These are phyloP conservation scores for Clarias laeviceps DNA, from an alignment of 2,797 vertebrate genomes.

Conservation along the genomic window DNA sequence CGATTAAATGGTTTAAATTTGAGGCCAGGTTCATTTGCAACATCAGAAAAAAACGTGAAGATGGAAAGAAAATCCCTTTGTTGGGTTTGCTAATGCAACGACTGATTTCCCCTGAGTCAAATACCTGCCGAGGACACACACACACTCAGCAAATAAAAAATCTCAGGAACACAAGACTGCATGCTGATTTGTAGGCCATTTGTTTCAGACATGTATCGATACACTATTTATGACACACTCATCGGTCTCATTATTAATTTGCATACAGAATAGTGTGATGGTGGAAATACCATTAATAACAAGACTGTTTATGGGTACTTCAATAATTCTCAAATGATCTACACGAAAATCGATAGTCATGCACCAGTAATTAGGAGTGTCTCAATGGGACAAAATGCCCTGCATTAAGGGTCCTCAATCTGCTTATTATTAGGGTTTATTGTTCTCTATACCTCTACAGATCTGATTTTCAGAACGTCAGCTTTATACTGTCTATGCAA, in stretches of 20 bases:
- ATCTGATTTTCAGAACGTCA: not conserved
- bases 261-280: not conserved
- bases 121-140: constrained; percentile 10
- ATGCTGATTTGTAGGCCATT: constrained; percentile 5
- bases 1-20: constrained; percentile 13
- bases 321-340: not conserved
- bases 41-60: constrained; percentile 6
- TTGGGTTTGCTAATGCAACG: constrained; percentile 41
- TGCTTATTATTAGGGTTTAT: not conserved
- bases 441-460: not conserved
- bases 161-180: not conserved
- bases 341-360: not conserved
- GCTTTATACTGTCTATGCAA: not conserved
- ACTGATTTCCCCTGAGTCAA: constrained; percentile 41
- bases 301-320: not conserved
- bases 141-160: not conserved
- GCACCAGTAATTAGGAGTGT: too few species aligned
- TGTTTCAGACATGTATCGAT: not conserved
- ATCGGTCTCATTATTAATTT: not conserved
- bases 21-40: constrained; percentile 23
- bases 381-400: not conserved
- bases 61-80: constrained; percentile 37
- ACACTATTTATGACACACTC: not conserved
- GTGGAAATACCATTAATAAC: constrained; percentile 2
- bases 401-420: not conserved